Base-by-base conservation (phyloP, 2,797 vertebrate species). In the Aphelocoma californica region DNA sequence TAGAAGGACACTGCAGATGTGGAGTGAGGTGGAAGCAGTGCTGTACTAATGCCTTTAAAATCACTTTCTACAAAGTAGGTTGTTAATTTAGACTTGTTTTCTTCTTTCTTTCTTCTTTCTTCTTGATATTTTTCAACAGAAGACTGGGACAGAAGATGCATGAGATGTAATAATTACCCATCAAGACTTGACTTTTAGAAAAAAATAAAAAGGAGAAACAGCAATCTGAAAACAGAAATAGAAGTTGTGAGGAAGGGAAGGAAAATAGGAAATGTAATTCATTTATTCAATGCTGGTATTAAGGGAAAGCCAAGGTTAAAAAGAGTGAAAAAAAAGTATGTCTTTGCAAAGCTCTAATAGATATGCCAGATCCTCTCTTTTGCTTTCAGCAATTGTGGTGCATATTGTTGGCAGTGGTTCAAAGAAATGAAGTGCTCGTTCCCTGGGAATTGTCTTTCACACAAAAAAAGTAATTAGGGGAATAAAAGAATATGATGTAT, bases 401-500 rank as follows among this genome's bases (percentile, higher is more conserved):
- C 94, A 58, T 93, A 96, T 93, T 89, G 87, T 64, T 97, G 97
- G 97, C 97, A 90, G 72, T 86, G 90, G 87, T 96, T 98, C 97
- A 98, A 96, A 97, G 94, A 86, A 72, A 90, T 90, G 91, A 96
- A 96, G 83, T 91, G 92, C 91, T 90, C 53, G 17, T 97, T 95
- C 50, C 96, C 96, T 97, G 96, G 95, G 96, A 97, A 97, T 96
- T 97, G 97, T 96, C 93, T 97, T 95, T 97, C 93, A 86, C 85
- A 88, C 88, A 94, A 95, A 96, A 93, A 97, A 96, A 88, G 95
- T 93, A 93, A 96, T 95, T 93, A 93, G 81, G 36, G 80, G 84
- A 93, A 96, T 96, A 95, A 96, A 96, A 93, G 95, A 97, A 95
- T 92, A 93, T 61, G 90, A 92, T 93, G 93, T 93, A 90, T 97